Evolutionary conservation across 1,140 invertebrate genomes (phyloP), one percentile per base, ranked within the genome.

Genomic region (Melanaphis sacchari): DNA sequence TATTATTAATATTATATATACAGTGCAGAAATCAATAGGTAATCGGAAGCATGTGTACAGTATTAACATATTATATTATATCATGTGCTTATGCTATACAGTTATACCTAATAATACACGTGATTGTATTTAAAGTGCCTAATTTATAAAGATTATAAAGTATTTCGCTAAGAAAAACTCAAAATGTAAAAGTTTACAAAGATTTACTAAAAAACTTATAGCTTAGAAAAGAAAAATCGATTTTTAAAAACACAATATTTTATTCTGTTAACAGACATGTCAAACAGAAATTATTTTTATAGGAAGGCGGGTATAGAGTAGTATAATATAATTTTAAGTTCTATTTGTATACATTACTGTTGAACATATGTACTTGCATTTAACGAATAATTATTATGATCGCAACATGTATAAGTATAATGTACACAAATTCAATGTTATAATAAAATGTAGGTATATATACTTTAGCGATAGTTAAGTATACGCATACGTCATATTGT

Each of bases 401-500:
- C 31, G 8, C 59, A 76, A 76, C 31, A 76, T 36, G 31, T n/a
- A 76, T 31, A 15, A 11, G 9, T 11, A n/a, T 15, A 76, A n/a
- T 76, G 31, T 6, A 76, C 59, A 36, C 31, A n/a, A 76, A n/a
- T 76, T 76, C 36, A 76, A 76, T 76, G 59, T 76, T n/a, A 76
- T 66, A 66, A n/a, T 66, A 66, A 66, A 31, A 76, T 5, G 59
- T 76, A 66, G 59, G 59, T 15, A n/a, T 6, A n/a, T 6, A 49
- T 76, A 4, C 15, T n/a, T 31, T 4, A 5, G 11, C 54, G n/a
- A 24, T 21, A 52, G n/a, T n/a, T 52, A n/a, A 15, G 46, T n/a
- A 31, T 66, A 66, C 59, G 31, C 59, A 66, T 66, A 66, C 31
- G 59, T 76, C n/a, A 76, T n/a, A 76, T n/a, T 88, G 85, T 88